Base-by-base conservation (phyloP, 2,888 invertebrate species). In the Alviniconcha strummeri region DNA sequence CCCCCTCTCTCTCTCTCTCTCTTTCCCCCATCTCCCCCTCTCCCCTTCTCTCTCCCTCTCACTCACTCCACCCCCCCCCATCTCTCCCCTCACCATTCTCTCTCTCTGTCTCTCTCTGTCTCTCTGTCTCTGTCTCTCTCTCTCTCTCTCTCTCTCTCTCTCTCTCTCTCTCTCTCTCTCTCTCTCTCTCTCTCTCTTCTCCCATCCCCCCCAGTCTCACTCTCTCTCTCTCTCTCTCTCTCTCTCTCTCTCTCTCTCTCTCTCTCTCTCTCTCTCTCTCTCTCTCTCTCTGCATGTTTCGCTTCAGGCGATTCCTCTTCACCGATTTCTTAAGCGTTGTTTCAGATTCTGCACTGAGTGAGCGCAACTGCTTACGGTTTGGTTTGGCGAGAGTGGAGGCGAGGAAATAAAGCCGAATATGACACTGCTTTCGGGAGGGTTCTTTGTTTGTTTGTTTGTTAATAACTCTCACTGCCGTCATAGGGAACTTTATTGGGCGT, bases 221-320 rank as follows among this genome's bases (percentile, higher is more conserved):
- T 80, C 54, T 80, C 71, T 72, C 60, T 57, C 74, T 72, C 55
- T 56, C 55, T 15, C 71, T 80, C n/a, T 55, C 56, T 71, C 17
- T 69, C 71, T 54, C n/a, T 17, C 80, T 80, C 19, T 55, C 72
- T 80, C 71, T 71, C 19, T 71, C n/a, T 71, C n/a, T 80, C 55
- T 80, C 72, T 56, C 19, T 71, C 55, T 55, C 13, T 56, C 36
- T 60, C 19, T 71, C 19, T 56, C 56, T 71, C 71, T n/a, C 71
- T n/a, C 52, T 36, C 8, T 36, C 69, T 52, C 71, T 54, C 80
- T 17, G 69, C 36, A 0, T 19, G 11, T 17, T 71, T 80, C 55
- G 13, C 56, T 71, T 54, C n/a, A 15, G 11, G 9, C 56, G 1
- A 69, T 54, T 7, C 56, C 8, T 55, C 55, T 54, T 54, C n/a